Percentiles rank a stretch among this genome's conserved stretches.
phyloP scores from a whole-genome alignment of 2,888 invertebrate genomes.

The Aphodius granarius region DNA sequence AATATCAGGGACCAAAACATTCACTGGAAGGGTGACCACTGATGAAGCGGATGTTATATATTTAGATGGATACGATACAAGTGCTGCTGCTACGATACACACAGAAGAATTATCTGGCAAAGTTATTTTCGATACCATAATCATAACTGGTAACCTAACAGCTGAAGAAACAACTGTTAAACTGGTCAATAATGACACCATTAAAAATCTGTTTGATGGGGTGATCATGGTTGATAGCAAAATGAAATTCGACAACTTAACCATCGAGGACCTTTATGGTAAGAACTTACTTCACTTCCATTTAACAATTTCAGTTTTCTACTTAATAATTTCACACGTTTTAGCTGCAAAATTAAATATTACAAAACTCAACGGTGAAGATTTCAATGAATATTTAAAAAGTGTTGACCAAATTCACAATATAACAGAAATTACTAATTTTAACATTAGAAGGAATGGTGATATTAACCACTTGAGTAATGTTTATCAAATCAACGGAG shows the following conservation, averaged over 20 bases:
- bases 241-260: neutral
- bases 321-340: neutral
- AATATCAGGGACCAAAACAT: slow-evolving; percentile 41
- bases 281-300: neutral
- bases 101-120: slow-evolving; percentile 17
- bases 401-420: neutral
- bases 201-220: neutral
- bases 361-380: neutral
- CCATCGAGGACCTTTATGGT: neutral
- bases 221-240: neutral
- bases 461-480: neutral
- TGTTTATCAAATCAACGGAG: neutral
- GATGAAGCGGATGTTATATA: slow-evolving; percentile 31
- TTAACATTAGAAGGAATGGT: neutral
- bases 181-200: slow-evolving; percentile 1
- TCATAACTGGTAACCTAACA: slow-evolving; percentile 22
- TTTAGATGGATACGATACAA: slow-evolving; percentile 24
- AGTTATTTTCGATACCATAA: slow-evolving; percentile 18
- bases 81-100: slow-evolving; percentile 19
- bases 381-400: neutral
- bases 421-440: neutral
- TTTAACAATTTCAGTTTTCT: neutral
- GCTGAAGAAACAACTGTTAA: neutral
- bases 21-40: slow-evolving; percentile 37
- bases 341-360: neutral